Conservation (phyloP, 2,888 invertebrate genomes). For the Flexamia atlantica region DNA sequence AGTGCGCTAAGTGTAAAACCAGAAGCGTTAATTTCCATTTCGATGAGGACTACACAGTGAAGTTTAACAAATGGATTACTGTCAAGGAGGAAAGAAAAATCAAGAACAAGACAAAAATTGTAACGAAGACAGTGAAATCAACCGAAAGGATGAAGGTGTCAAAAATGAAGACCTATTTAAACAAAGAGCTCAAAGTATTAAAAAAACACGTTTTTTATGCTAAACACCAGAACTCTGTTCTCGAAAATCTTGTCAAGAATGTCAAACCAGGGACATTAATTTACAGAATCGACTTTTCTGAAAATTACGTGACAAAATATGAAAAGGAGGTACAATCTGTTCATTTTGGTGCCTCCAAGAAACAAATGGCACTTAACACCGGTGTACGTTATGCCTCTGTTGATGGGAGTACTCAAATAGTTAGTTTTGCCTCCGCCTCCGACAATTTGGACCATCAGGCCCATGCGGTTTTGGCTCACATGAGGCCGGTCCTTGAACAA, state of each 20-base stretch:
- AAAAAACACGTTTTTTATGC: neutral
- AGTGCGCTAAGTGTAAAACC: too few species aligned
- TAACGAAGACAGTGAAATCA: neutral
- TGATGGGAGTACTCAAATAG: neutral
- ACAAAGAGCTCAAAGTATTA: too few species aligned
- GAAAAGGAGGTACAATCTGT: neutral
- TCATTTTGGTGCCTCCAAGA: constrained; percentile 18
- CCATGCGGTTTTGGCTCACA: neutral
- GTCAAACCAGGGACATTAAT: neutral
- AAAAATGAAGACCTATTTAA: too few species aligned
- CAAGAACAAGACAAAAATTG: neutral
- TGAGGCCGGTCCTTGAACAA: too few species aligned
- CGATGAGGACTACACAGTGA: neutral
- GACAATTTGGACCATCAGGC: constrained; percentile 2
- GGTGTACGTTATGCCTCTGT: constrained; percentile 5
- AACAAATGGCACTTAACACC: constrained; percentile 7
- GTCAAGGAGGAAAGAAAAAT: neutral
- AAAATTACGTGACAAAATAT: neutral
- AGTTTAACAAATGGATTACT: neutral
- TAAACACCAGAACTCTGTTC: neutral
- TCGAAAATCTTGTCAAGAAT: neutral
- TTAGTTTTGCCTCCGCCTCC: neutral
- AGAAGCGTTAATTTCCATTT: too few species aligned
- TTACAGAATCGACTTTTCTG: neutral
- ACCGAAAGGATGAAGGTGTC: neutral